Evolutionary conservation across 2,113 vertebrate species (phyloP).

Genomic region (Sinosuthora webbiana): DNA sequence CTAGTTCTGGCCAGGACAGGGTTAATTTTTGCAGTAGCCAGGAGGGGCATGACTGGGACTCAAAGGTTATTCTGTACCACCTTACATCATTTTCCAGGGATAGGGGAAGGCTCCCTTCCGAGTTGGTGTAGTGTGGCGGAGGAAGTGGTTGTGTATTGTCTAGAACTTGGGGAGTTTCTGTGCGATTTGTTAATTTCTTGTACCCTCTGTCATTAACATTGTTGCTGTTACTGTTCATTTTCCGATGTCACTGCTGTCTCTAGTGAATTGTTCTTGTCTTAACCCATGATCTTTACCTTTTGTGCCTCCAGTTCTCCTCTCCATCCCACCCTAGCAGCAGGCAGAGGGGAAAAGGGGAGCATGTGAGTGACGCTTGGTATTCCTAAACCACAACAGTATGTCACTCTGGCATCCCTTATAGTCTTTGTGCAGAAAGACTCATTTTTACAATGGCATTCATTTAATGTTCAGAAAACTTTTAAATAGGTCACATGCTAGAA

Average conservation of each 20-base stretch:
- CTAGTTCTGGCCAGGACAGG: not conserved
- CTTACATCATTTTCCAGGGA: not conserved
- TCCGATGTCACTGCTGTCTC: not conserved
- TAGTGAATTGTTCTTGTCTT: not conserved
- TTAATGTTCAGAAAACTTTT: not conserved
- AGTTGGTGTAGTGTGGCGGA: accelerated
- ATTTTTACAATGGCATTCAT: not conserved
- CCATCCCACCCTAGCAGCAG: not conserved
- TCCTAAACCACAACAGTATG: not conserved
- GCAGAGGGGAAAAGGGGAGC: no score
- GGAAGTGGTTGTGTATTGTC: accelerated
- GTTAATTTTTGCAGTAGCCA: not conserved
- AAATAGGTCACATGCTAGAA: not conserved
- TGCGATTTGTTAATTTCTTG: not conserved
- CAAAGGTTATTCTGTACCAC: not conserved
- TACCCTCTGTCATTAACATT: not conserved
- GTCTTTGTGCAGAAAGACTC: not conserved
- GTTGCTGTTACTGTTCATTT: not conserved
- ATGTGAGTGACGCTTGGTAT: no score
- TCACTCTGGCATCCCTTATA: not conserved
- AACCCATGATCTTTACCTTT: not conserved
- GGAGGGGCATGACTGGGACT: not conserved
- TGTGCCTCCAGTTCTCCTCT: not conserved
- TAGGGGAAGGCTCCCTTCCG: accelerated
- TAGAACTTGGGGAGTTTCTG: not conserved